Evolutionary conservation across 2,113 vertebrate genomes (phyloP), one percentile per base, ranked within the genome.

Genomic region (Microcebus ravelobensis): DNA sequence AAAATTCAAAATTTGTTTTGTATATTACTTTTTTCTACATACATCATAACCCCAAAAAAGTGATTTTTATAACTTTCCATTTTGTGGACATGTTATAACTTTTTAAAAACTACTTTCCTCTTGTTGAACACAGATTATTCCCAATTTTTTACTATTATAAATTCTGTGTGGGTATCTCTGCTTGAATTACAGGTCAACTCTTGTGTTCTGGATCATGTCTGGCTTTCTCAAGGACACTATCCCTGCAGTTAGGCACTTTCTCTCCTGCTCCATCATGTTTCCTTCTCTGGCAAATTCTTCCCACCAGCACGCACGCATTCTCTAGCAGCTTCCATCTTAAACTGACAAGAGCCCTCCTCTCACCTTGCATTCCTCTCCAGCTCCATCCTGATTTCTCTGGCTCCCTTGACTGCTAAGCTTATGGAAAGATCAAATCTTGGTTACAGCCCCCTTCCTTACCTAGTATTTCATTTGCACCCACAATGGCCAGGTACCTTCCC

Each of bases 381-480:
- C 52, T 55, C 52, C 52, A 55, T 55, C 17, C 52, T 2, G 10
- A 52, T 52, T 52, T 52, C 50, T 52, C 50, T 52, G 50, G 50
- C 50, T 36, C 59, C 34, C 14, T 34, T 61, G 55, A 36, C 6
- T 15, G 57, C 55, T 82, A 12, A 18, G n/a, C 57, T 45, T 31
- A 20, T 12, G 8, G 57, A 61, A 45, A 31, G 25, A 31, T 18
- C 31, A 0, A 11, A 36, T 48, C 50, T 67, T 11, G 15, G 15
- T 3, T 20, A 17, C 29, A 13, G 25, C 55, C 27, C 5, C 27
- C 20, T 42, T 25, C 36, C n/a, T 34, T 4, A 18, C 20, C 59
- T 27, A 11, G 14, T 11, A 0, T 21, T 59, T 59, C 79, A 29
- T 39, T 81, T 1, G 15, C 20, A 27, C 6, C 0, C 2, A 68